Percentiles rank a stretch among this genome's conserved stretches.
Evolutionary conservation across 2,888 invertebrate genomes (phyloP).

Genomic region (Lampropteryx suffumata): DNA sequence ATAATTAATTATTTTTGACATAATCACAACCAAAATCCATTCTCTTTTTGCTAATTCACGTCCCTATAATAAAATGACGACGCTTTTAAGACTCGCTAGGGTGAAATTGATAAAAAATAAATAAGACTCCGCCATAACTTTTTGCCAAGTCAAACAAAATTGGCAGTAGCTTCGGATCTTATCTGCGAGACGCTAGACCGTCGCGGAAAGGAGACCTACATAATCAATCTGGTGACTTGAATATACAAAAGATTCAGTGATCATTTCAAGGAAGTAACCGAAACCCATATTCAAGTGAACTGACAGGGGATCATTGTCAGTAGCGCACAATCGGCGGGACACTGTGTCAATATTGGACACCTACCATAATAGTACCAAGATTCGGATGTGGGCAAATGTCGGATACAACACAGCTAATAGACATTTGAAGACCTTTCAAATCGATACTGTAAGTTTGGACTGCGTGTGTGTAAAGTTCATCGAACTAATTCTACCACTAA

Average conservation of each 20-base stretch:
- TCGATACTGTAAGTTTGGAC: slow-evolving; percentile 45
- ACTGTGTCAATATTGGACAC: slow-evolving; percentile 77
- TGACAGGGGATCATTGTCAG: slow-evolving; percentile 74
- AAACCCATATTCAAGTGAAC: slow-evolving; percentile 55
- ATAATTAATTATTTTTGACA: slow-evolving; percentile 89
- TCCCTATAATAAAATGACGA: slow-evolving; percentile 82
- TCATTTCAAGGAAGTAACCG: slow-evolving; percentile 48
- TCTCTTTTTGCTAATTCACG: slow-evolving; percentile 87
- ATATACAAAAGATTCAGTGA: slow-evolving; percentile 32
- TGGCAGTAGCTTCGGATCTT: slow-evolving; percentile 57
- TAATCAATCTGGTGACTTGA: slow-evolving; percentile 26
- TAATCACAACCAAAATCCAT: slow-evolving; percentile 86
- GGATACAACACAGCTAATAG: slow-evolving; percentile 59
- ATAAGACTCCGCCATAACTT: slow-evolving; percentile 69
- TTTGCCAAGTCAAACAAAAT: slow-evolving; percentile 76
- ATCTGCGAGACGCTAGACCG: slow-evolving; percentile 35
- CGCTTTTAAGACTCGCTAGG: slow-evolving; percentile 72
- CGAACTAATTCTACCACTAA: neutral
- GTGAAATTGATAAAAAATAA: slow-evolving; percentile 82
- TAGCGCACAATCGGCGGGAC: slow-evolving; percentile 61
- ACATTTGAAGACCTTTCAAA: slow-evolving; percentile 60
- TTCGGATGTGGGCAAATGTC: slow-evolving; percentile 63
- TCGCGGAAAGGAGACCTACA: slow-evolving; percentile 13
- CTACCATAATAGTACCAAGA: slow-evolving; percentile 58
- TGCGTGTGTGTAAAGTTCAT: slow-evolving; percentile 32